Evolutionary conservation across 2,888 invertebrate genomes (phyloP), one percentile per base, ranked within the genome.

Genomic region (Drosophila mettleri): DNA sequence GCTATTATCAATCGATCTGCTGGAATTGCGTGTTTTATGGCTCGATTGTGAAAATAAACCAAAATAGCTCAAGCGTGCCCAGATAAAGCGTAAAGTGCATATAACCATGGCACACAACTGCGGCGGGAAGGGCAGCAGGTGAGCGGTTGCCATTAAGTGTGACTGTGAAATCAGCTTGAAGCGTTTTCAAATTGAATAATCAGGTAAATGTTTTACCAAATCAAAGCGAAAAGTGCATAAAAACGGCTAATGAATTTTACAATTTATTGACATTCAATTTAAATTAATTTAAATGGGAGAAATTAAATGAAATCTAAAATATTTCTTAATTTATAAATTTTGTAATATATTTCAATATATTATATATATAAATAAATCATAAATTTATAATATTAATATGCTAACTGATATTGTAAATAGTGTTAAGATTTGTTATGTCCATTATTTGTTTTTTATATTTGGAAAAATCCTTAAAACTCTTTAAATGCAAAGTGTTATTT

Each of bases 1-100:
- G 7, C 10, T 29, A 51, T 59, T 59, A 75, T 64, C 60, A 49
- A 59, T 65, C 55, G 53, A 80, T 77, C 68, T 54, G 55, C 46
- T 48, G n/a, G 16, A 55, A 45, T 74, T 61, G 67, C 69, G 61
- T 63, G 67, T 66, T 80, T 84, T 81, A 76, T 68, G 59, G 49
- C 55, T 48, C 46, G 46, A 67, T 81, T 71, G 75, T 55, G 69
- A 68, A 64, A 79, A 59, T 18, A 53, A 58, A 18, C 62, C 16
- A 62, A 86, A 86, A 86, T 76, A 73, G 69, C 48, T 41, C 22
- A 53, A 58, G 57, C 60, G 54, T 62, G 46, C 18, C 29, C 54
- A 63, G 74, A 78, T 74, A 74, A 73, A 51, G 45, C 34, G 20
- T 62, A 39, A 71, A 64, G 51, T 46, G 53, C 69, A 70, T 34